phyloP scores from a whole-genome alignment of 2,888 invertebrate species.

The Polyommatus icarus region DNA sequence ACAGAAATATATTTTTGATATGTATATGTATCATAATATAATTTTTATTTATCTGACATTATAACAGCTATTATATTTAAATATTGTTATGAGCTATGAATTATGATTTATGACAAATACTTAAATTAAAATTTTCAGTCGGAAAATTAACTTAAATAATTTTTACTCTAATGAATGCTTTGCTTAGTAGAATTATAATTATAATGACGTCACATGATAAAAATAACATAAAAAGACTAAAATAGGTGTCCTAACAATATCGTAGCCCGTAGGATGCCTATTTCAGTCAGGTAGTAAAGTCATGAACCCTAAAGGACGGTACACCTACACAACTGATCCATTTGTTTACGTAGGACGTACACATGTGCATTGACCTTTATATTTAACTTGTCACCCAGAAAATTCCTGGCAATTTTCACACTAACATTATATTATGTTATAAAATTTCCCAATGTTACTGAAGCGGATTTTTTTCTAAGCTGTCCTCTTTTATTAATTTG shows the following conservation, averaged over 20 bases:
- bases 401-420: not conserved
- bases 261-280: not conserved
- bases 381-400: not conserved
- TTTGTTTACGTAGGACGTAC: slow-evolving; percentile 2
- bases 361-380: slow-evolving; percentile 8
- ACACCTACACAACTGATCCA: slow-evolving; percentile 13
- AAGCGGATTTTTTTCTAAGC: no score
- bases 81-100: no score
- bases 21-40: no score
- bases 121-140: no score
- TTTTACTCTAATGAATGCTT: no score
- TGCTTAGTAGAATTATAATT: not conserved
- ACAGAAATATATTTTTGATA: no score
- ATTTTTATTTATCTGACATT: no score
- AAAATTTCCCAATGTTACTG: no score
- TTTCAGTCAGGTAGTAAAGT: not conserved
- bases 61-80: no score
- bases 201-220: not conserved
- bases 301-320: not conserved
- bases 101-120: no score
- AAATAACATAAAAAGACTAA: not conserved
- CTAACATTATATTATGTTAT: not conserved
- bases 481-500: no score
- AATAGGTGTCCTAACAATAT: not conserved
- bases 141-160: no score